Percentiles rank a stretch among this genome's conserved stretches.
Evolutionary conservation across 1,140 invertebrate species (phyloP).

Genomic region (Diuraphis noxia): DNA sequence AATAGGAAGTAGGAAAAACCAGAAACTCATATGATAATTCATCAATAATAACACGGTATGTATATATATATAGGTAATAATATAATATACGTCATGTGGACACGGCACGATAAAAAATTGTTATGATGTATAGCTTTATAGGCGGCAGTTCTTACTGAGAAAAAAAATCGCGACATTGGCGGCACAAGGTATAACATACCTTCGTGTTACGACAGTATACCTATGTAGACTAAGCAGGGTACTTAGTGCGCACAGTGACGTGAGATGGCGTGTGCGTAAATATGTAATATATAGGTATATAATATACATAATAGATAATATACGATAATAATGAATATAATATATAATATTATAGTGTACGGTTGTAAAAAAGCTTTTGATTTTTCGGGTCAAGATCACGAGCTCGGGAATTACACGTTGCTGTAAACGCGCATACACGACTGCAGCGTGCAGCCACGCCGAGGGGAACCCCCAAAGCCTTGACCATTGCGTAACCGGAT

Average conservation of each 20-base stretch:
- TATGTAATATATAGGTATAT: not conserved
- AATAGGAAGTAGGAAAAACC: constrained; percentile 18
- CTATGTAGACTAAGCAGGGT: not conserved
- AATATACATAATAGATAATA: not conserved
- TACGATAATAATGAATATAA: too few relatives aligned
- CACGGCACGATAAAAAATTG: not conserved
- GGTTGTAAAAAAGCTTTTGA: constrained; percentile 8
- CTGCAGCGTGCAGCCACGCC: not conserved
- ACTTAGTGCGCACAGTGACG: not conserved
- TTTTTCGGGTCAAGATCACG: constrained; percentile 53
- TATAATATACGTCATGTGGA: not conserved
- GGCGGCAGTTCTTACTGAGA: not conserved
- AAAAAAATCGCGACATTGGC: not conserved
- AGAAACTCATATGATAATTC: constrained; percentile 6
- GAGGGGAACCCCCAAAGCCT: constrained; percentile 52
- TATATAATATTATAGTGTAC: too few relatives aligned
- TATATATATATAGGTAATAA: too few relatives aligned
- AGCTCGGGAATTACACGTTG: constrained; percentile 7
- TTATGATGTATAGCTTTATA: not conserved
- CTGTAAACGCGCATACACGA: not conserved
- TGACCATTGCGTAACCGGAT: constrained; percentile 53
- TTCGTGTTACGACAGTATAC: not conserved
- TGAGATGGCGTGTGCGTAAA: not conserved
- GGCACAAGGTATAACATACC: not conserved
- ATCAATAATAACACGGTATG: not conserved